These are phyloP conservation scores for Caenorhabditis sp. DNA, from an alignment of 2,888 invertebrate species.

Conservation along the genomic window DNA sequence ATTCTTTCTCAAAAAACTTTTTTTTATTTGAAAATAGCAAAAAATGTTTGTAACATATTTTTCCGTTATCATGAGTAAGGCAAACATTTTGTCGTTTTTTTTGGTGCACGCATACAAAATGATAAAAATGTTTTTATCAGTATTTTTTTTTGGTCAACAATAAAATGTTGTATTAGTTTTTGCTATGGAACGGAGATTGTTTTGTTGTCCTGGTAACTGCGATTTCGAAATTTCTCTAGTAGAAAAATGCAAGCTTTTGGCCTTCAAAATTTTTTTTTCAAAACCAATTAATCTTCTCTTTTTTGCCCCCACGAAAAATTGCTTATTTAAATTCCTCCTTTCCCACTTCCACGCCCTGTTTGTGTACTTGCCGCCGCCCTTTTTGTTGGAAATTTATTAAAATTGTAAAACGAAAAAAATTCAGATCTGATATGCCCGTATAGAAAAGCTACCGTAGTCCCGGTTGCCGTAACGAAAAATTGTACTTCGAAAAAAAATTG, in stretches of 20 bases:
- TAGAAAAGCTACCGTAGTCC: slow-evolving; percentile 23
- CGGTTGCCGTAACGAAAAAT: slow-evolving; percentile 16
- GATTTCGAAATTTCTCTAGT: too few species aligned
- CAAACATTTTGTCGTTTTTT: too few species aligned
- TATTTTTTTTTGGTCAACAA: background rate
- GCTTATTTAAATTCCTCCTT: slow-evolving; percentile 4
- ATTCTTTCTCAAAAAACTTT: background rate
- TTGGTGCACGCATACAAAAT: background rate
- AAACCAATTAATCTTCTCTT: slow-evolving; percentile 2
- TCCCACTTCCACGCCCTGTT: background rate
- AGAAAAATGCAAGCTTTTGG: too few species aligned
- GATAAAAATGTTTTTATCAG: background rate
- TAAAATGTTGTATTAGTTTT: background rate
- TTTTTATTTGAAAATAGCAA: background rate
- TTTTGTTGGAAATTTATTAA: background rate
- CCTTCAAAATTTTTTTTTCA: too few species aligned
- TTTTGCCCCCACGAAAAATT: slow-evolving; percentile 9
- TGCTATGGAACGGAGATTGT: too few species aligned
- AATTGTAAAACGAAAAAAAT: slow-evolving; percentile 18
- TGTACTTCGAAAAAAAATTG: background rate
- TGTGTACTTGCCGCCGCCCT: background rate
- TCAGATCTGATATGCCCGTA: slow-evolving; percentile 10
- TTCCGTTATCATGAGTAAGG: background rate
- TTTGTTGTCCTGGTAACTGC: background rate
- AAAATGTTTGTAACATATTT: background rate